Percentiles rank a stretch among this genome's conserved stretches.
Conservation (phyloP, 2,888 invertebrate genomes). For the Oxytorus armatus region DNA sequence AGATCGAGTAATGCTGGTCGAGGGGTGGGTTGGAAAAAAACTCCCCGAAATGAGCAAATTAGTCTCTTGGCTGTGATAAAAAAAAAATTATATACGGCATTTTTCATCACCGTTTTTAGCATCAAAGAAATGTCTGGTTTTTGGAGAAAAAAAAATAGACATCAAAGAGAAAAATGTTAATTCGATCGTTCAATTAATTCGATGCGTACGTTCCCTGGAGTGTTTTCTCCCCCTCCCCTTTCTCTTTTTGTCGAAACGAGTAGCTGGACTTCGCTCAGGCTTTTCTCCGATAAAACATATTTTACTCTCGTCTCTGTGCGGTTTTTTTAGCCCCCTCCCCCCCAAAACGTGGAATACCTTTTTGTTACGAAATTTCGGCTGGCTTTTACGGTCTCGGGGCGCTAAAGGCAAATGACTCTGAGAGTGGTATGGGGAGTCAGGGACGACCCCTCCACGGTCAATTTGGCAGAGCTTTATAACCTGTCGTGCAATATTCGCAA, state of each 20-base stretch:
- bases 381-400: background rate
- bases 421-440: background rate
- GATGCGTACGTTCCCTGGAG: constrained; percentile 1
- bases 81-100: no score
- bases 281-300: background rate
- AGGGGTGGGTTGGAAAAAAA: no score
- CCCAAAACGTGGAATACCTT: background rate
- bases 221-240: background rate
- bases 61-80: no score
- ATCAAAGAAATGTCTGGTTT: no score
- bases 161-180: constrained; percentile 42
- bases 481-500: constrained; percentile 66
- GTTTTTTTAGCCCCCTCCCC: background rate
- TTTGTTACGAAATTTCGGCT: background rate
- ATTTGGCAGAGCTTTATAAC: constrained; percentile 69
- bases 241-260: background rate
- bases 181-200: constrained; percentile 58
- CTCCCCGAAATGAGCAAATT: no score
- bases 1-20: no score
- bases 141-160: no score
- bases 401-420: constrained; percentile 6
- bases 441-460: constrained; percentile 56
- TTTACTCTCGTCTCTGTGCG: background rate
- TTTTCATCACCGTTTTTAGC: no score
- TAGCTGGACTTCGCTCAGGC: background rate